These are phyloP conservation scores for Girardia tigrina DNA, from an alignment of 2,888 invertebrate genomes.

Conservation along the genomic window DNA sequence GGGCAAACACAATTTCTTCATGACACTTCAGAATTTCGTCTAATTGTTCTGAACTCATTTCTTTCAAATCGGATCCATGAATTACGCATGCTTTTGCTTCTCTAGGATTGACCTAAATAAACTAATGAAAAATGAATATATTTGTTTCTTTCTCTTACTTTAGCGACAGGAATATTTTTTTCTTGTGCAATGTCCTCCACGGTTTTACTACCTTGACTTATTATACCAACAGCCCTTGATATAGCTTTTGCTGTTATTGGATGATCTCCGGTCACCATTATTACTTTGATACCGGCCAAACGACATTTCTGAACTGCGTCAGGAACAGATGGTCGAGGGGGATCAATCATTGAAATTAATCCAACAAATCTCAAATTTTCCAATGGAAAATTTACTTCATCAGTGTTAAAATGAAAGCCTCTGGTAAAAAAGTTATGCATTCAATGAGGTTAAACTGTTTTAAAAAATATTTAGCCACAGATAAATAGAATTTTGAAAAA, in stretches of 20 bases:
- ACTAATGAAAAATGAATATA: background rate
- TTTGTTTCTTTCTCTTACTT: background rate
- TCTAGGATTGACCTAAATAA: constrained; percentile 39
- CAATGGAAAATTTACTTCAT: background rate
- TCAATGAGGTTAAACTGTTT: constrained; percentile 52
- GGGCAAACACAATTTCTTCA: constrained; percentile 86
- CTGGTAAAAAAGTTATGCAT: background rate
- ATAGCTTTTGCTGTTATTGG: constrained; percentile 66
- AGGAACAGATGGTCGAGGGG: constrained; percentile 29
- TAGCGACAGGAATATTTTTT: background rate
- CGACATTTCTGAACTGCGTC: constrained; percentile 30
- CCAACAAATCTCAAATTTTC: constrained; percentile 25
- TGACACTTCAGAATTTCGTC: constrained; percentile 80
- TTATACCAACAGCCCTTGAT: constrained; percentile 78
- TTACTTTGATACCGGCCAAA: constrained; percentile 29
- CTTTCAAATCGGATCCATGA: constrained; percentile 60
- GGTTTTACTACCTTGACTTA: constrained; percentile 46
- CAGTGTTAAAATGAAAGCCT: constrained; percentile 7
- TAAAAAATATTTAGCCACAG: too few species aligned
- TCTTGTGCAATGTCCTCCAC: constrained; percentile 6
- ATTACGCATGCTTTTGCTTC: constrained; percentile 51
- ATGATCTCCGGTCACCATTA: constrained; percentile 70
- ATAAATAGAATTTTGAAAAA: too few species aligned
- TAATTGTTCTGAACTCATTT: constrained; percentile 68
- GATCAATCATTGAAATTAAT: constrained; percentile 32